Evolutionary conservation across 2,888 invertebrate species (phyloP).

Genomic region (Eupithecia inturbata): DNA sequence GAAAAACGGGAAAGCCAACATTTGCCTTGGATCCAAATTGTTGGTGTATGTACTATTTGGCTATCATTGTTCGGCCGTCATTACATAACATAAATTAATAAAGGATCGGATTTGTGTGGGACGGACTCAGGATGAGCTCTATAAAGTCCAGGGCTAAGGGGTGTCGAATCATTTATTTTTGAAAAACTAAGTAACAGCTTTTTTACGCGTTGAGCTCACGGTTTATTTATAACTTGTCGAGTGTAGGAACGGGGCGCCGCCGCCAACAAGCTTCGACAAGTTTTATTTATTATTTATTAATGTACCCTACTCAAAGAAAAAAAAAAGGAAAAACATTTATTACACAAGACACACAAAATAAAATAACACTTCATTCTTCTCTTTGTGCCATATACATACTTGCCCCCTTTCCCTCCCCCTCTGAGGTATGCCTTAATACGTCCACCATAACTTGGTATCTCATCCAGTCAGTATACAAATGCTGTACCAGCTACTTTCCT

Average conservation of each 20-base stretch:
- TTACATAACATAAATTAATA: slow-evolving; percentile 33
- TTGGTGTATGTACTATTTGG: no score
- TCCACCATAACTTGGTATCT: background rate
- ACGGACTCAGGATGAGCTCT: background rate
- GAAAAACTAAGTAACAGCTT: background rate
- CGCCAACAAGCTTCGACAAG: no score
- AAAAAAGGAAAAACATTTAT: no score
- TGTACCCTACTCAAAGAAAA: no score
- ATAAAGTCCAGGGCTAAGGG: background rate
- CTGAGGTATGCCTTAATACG: background rate
- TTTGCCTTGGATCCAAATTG: no score
- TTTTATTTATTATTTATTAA: no score
- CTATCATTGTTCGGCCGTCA: no score
- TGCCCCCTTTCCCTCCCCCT: background rate
- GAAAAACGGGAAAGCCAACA: background rate
- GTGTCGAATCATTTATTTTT: background rate
- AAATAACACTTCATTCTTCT: background rate
- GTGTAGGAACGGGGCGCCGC: no score
- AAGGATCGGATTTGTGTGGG: slow-evolving; percentile 29
- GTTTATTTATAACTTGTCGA: no score
- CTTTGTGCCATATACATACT: background rate
- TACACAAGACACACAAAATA: no score
- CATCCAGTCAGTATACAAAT: slow-evolving; percentile 3
- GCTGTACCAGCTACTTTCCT: background rate
- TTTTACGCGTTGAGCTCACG: no score